Percentiles rank a stretch among this genome's conserved stretches.
These are phyloP conservation scores for Aplochiton taeniatus DNA, from an alignment of 2,797 vertebrate species.

Conservation along the genomic window DNA sequence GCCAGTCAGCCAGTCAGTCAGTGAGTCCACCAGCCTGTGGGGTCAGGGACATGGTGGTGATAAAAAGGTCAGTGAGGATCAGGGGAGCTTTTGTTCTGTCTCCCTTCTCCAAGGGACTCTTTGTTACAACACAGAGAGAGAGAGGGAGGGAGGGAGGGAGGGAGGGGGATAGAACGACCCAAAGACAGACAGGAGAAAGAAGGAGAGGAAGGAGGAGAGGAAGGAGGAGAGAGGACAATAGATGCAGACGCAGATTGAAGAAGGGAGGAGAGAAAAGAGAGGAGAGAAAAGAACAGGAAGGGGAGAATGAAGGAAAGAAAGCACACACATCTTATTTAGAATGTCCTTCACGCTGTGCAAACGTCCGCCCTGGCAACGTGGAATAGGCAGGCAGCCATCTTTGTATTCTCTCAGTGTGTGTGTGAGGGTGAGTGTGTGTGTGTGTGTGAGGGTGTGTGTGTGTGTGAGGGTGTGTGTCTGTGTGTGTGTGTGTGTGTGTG, in stretches of 20 bases:
- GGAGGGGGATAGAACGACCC: not conserved
- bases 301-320: not conserved
- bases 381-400: constrained; percentile 65
- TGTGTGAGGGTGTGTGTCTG: constrained; percentile 30
- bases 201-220: not conserved
- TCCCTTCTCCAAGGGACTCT: constrained; percentile 43
- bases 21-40: constrained; percentile 28
- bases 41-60: constrained; percentile 44
- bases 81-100: constrained; percentile 42
- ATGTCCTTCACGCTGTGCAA: constrained; percentile 59
- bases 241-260: constrained; percentile 5
- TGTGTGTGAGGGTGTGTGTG: too few species aligned
- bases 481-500: too few species aligned
- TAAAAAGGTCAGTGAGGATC: constrained; percentile 56
- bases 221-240: constrained; percentile 42
- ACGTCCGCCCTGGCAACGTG: constrained; percentile 57
- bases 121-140: constrained; percentile 49
- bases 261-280: not conserved
- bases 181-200: not conserved
- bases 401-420: constrained; percentile 54
- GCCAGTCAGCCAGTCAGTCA: too few species aligned
- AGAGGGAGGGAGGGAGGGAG: constrained; percentile 6
- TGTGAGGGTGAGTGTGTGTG: too few species aligned
- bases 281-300: not conserved
- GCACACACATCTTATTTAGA: constrained; percentile 22